These are phyloP conservation scores for Drosophila ohnishii DNA, from an alignment of 1,140 invertebrate species.

Conservation along the genomic window DNA sequence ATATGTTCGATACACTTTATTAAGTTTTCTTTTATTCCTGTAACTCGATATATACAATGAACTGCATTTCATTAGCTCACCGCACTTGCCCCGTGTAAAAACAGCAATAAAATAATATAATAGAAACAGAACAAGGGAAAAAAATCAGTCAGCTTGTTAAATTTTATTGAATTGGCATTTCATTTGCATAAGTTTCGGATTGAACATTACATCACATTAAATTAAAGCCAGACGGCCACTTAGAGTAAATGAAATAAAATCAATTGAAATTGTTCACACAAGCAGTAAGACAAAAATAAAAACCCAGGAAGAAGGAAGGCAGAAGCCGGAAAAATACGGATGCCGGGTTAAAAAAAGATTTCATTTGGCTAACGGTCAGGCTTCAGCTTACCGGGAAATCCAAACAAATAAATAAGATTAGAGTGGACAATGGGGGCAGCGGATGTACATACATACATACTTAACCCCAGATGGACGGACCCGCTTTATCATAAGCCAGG, in stretches of 20 bases:
- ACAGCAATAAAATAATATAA: constrained; percentile 23
- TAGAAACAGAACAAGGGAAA: not conserved
- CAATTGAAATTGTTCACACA: constrained; percentile 54
- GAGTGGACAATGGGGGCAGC: not conserved
- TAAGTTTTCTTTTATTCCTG: constrained; percentile 6
- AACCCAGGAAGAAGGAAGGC: not conserved
- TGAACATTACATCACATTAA: constrained; percentile 45
- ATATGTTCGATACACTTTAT: constrained; percentile 35
- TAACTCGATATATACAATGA: constrained; percentile 39
- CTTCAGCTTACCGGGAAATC: constrained; percentile 18
- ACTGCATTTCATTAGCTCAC: constrained; percentile 35
- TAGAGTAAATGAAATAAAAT: constrained; percentile 57
- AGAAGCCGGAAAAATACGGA: constrained; percentile 5
- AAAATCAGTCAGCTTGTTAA: constrained; percentile 53
- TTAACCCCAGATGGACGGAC: constrained; percentile 34
- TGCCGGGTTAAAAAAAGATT: constrained; percentile 17
- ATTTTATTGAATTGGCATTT: constrained; percentile 56
- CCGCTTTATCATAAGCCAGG: constrained; percentile 49
- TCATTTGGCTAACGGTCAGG: constrained; percentile 26
- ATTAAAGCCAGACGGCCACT: constrained; percentile 65
- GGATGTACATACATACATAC: constrained; percentile 21
- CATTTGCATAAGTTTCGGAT: constrained; percentile 64
- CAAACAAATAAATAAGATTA: constrained; percentile 41
- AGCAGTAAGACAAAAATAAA: constrained; percentile 38
- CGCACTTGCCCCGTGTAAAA: constrained; percentile 43